These are phyloP conservation scores for Meandrina meandrites DNA, from an alignment of 92 coral and sea anemone genomes.

Conservation along the genomic window DNA sequence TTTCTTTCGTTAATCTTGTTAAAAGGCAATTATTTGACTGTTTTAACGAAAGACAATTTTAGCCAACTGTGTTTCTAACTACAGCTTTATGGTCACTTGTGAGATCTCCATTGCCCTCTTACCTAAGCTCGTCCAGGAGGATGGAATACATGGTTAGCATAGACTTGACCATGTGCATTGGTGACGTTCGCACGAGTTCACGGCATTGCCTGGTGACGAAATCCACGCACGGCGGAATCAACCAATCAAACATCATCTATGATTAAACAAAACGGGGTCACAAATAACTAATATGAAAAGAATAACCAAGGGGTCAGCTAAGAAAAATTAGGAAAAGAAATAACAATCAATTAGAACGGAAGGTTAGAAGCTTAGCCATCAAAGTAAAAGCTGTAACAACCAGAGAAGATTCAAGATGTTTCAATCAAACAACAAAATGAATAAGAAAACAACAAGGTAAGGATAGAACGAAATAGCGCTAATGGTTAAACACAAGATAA, in stretches of 20 bases:
- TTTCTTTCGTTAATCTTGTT: no score
- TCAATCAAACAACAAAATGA: no score
- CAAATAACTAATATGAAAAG: no score
- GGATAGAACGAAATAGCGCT: no score
- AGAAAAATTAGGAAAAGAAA: neutral
- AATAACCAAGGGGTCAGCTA: neutral
- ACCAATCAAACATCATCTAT: constrained; percentile 98
- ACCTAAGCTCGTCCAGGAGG: constrained; percentile 93
- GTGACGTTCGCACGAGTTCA: constrained; percentile 88
- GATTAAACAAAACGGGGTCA: neutral
- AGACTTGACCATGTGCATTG: constrained; percentile 91
- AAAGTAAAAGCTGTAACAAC: no score
- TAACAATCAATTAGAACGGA: neutral
- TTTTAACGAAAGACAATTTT: no score
- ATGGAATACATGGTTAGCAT: constrained; percentile 84
- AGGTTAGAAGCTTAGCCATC: no score
- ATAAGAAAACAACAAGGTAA: no score
- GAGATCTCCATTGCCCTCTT: neutral
- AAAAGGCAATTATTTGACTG: no score
- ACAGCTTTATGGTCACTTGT: neutral
- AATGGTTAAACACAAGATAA: no score
- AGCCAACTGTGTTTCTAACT: no score
- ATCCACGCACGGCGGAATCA: constrained; percentile 87
- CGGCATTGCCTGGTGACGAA: constrained; percentile 84
- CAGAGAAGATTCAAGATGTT: no score